A percentile compares a stretch with the other conserved stretches of the same genome.
Evolutionary conservation across 2,888 invertebrate genomes (phyloP).

Genomic region (Drosophila anceps): DNA sequence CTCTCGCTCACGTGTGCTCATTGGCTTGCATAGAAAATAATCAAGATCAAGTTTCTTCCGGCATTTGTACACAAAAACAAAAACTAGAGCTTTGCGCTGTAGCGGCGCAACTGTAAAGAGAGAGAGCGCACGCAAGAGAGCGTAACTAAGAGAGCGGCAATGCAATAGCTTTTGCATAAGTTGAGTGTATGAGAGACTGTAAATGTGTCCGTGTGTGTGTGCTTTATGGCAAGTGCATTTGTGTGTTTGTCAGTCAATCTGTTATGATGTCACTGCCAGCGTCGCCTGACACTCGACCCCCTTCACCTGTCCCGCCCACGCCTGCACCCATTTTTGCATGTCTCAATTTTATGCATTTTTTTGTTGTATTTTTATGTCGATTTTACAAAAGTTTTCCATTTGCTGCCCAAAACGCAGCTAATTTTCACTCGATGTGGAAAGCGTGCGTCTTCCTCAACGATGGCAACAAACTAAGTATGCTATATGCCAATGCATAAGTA

Average conservation of each 20-base stretch:
- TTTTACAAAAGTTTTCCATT: conserved; percentile 51
- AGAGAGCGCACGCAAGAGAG: neutral
- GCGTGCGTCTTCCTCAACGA: conserved; percentile 48
- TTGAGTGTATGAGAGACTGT: conserved; percentile 3
- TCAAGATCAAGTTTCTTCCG: conserved; percentile 83
- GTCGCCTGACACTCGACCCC: conserved; percentile 22
- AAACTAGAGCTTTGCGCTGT: conserved; percentile 62
- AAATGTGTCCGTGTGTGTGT: conserved; percentile 23
- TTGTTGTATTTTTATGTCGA: conserved; percentile 1
- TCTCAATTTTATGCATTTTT: conserved; percentile 1
- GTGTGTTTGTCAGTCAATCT: conserved; percentile 60
- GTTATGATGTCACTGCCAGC: conserved; percentile 71
- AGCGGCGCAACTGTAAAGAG: conserved; percentile 32
- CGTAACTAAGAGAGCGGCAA: conserved; percentile 35
- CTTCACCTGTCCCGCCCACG: neutral
- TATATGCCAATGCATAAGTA: conserved; percentile 20
- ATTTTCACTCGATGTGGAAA: conserved; percentile 74
- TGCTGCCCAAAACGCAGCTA: conserved; percentile 53
- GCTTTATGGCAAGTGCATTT: conserved; percentile 67
- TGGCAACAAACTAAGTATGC: conserved; percentile 46
- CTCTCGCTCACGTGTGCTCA: conserved; percentile 34
- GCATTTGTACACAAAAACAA: conserved; percentile 73
- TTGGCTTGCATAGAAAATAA: conserved; percentile 68
- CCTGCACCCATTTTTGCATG: neutral
- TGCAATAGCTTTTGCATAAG: conserved; percentile 53